Evolutionary conservation across 1,140 invertebrate species (phyloP).

Genomic region (Drosophila neocordata): DNA sequence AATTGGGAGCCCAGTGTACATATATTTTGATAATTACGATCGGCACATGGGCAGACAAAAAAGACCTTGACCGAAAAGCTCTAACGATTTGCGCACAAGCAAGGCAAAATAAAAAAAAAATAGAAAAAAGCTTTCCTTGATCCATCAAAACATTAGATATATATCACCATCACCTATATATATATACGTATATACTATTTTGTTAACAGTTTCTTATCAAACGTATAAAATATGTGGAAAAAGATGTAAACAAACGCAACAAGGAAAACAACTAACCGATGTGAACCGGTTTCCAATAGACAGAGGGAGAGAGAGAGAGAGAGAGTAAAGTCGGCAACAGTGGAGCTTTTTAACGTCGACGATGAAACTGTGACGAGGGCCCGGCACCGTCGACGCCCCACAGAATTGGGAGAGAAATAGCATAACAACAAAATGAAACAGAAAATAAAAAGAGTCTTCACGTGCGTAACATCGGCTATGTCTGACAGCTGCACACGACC

Average conservation of each 20-base stretch:
- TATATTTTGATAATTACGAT: not conserved
- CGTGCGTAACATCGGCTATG: constrained; percentile 48
- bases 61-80: constrained; percentile 66
- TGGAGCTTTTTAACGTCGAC: constrained; percentile 29
- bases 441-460: constrained; percentile 45
- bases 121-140: constrained; percentile 52
- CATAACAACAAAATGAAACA: constrained; percentile 9
- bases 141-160: constrained; percentile 3
- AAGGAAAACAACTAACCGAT: constrained; percentile 67
- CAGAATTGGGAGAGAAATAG: constrained; percentile 18
- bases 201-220: constrained; percentile 58
- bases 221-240: constrained; percentile 2
- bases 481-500: constrained; percentile 62
- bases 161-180: not conserved
- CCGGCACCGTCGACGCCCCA: constrained; percentile 44
- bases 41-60: constrained; percentile 1
- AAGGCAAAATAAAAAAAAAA: no score
- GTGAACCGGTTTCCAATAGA: constrained; percentile 53
- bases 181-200: not conserved
- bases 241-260: constrained; percentile 70
- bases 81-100: constrained; percentile 39
- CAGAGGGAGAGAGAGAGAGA: constrained; percentile 19
- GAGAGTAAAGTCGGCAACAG: constrained; percentile 22
- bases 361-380: constrained; percentile 45
- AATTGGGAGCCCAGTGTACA: no score